Evolutionary conservation across 2,113 vertebrate species (phyloP), one percentile per base, ranked within the genome.

Genomic region (Bujurquina vittata): DNA sequence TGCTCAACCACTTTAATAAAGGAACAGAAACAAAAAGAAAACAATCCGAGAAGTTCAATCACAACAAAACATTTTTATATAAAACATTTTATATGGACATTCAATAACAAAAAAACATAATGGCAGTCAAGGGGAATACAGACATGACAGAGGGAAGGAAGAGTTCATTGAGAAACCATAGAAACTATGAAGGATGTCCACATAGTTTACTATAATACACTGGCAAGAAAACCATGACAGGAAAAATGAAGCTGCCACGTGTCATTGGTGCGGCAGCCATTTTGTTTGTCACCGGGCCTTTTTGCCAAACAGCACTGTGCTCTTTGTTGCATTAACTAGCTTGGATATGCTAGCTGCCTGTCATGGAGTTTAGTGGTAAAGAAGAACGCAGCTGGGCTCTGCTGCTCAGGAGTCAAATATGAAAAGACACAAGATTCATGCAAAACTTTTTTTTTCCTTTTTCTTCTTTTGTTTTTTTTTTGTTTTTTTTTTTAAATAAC

Each of bases 51-150:
- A 72, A 79, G 69, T 87, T 84, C 59, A 37, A 84, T 90, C 93
- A 95, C 93, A 94, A 94, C 93, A 93, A 94, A 94, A 94, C 87
- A 91, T 94, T 95, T 94, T 95, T 95, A 94, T 95, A 96, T 94
- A 95, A 96, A 96, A 95, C 92, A 92, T 93, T 95, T 95, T 94
- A 95, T 95, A 95, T 95, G 94, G 94, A 95, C 95, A 96, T 95
- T 95, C 93, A 96, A 94, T 95, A 94, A 95, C 93, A 94, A 96
- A 94, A 95, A 93, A 65, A 75, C 88, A 93, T 89, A 93, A 93
- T 92, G 95, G 94, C 93, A 94, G 91, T 94, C 92, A 92, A 90
- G 75, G 77, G 90, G 84, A 49, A 79, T 87, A 89, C 65, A 90
- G 88, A 94, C 91, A 94, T 92, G 92, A 89, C 77, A 89, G 83